Evolutionary conservation across 2,113 vertebrate species (phyloP).

Genomic region (Spea multiplicata): DNA sequence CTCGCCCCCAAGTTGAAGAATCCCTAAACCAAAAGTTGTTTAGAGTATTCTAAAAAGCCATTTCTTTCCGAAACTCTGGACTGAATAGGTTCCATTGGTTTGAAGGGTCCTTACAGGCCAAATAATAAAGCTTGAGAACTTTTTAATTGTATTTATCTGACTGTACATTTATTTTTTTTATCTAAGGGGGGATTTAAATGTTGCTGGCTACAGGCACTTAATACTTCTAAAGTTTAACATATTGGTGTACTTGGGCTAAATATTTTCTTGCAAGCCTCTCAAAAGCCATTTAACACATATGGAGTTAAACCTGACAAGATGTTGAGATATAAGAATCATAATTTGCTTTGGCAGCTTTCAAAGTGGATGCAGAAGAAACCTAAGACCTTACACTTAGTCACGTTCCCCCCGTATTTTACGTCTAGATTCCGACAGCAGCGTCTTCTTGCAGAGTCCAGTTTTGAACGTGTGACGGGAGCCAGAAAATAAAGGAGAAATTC

Average conservation of each 20-base stretch:
- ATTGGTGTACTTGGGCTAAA: not conserved
- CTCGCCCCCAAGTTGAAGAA: too few relatives aligned
- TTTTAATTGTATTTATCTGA: too few relatives aligned
- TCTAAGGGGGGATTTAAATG: too few relatives aligned
- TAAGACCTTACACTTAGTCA: not conserved
- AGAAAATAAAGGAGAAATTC: constrained; percentile 24
- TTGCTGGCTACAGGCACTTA: too few relatives aligned
- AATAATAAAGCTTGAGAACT: too few relatives aligned
- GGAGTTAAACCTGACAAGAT: not conserved
- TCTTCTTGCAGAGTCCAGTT: constrained; percentile 10
- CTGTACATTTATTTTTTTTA: too few relatives aligned
- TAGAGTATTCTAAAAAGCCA: too few relatives aligned
- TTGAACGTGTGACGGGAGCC: constrained; percentile 23
- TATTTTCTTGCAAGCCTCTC: not conserved
- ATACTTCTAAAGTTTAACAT: not conserved
- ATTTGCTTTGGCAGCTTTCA: constrained; percentile 5
- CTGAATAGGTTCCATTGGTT: too few relatives aligned
- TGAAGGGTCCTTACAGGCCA: too few relatives aligned
- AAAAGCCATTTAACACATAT: not conserved
- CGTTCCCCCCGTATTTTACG: not conserved
- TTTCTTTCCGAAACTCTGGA: too few relatives aligned
- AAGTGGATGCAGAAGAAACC: not conserved
- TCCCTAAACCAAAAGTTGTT: too few relatives aligned
- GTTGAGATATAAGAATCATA: not conserved
- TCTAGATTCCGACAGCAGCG: not conserved